Evolutionary conservation across 1,140 invertebrate species (phyloP), one percentile per base, ranked within the genome.

Genomic region (Sitobion miscanthi): DNA sequence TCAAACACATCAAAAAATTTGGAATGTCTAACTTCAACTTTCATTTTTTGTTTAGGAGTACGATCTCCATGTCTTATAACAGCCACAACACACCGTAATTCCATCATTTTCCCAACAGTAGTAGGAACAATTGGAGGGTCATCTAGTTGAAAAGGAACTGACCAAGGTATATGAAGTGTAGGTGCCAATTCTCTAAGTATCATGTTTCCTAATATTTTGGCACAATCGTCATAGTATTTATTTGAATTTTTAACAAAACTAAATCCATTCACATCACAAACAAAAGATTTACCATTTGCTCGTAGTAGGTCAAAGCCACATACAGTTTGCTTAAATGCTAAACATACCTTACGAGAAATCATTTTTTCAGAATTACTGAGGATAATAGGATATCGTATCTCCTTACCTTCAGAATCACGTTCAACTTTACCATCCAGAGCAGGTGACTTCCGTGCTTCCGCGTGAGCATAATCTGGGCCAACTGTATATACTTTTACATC

Each of bases 11-110:
- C 98, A 95, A 99, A 99, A 95, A 99, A 99, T 97, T 99, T 99
- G 52, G 97, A 98, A 96, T 99, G 98, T 93, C 99, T 96, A n/a
- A 99, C 99, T 96, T 99, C 99, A 94, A 99, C 99, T 96, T 99
- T 99, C 99, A 99, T 99, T 96, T 99, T 99, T 95, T 99, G 99
- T 95, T 99, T 99, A 0, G 99, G 99, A 23, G 99, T 99, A 94
- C 99, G 96, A 95, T 99, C 99, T 1, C 99, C 99, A 95, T 99
- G 99, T 94, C 99, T 95, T 91, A 99, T 99, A 1, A 99, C 98
- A n/a, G 98, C 99, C 49, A 99, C 98, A 1, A 99, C 99, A 95
- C 99, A 99, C 49, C 99, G 96, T 90, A 99, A 95, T 95, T 99
- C 99, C 99, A 99, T 99, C 98, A 99, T 99, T 96, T 99, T 99